Conservation (phyloP, 2,888 invertebrate species). For the Amitus sp. region DNA sequence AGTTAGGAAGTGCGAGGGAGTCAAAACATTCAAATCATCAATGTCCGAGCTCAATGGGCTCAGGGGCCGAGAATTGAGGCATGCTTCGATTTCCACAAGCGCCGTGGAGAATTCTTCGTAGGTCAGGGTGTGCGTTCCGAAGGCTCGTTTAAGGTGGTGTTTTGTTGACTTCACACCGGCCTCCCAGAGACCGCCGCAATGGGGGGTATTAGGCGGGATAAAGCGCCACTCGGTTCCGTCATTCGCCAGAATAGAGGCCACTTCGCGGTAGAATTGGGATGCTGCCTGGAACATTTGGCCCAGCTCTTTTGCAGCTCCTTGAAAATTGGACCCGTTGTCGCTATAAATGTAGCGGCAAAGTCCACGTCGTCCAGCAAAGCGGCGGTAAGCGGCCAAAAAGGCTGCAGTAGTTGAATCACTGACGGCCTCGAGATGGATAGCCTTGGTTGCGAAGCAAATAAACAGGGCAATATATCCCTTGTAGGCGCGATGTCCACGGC, state of each 20-base stretch:
- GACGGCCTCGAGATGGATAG: constrained; percentile 33
- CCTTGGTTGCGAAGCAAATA: constrained; percentile 39
- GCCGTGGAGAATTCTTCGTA: constrained; percentile 43
- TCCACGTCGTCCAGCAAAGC: constrained; percentile 30
- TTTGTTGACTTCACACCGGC: constrained; percentile 46
- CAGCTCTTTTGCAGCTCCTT: background rate
- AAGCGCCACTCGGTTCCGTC: constrained; percentile 23
- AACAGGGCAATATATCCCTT: constrained; percentile 44
- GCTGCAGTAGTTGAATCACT: constrained; percentile 23
- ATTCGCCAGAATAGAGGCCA: background rate
- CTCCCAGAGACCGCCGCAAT: constrained; percentile 46
- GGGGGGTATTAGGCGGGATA: constrained; percentile 24
- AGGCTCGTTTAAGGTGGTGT: constrained; percentile 17
- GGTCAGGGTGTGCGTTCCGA: constrained; percentile 8
- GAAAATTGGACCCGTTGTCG: constrained; percentile 20
- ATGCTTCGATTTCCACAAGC: constrained; percentile 37
- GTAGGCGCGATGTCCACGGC: background rate
- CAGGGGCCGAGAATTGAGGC: constrained; percentile 38
- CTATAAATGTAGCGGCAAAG: constrained; percentile 18
- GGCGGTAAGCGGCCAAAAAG: constrained; percentile 25
- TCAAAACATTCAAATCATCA: constrained; percentile 35
- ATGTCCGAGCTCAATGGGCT: constrained; percentile 21
- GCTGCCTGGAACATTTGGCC: background rate
- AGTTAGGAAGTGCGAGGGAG: constrained; percentile 49
- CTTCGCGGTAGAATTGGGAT: background rate